Conservation (phyloP, 2,113 vertebrate genomes). For the Orycteropus afer region DNA sequence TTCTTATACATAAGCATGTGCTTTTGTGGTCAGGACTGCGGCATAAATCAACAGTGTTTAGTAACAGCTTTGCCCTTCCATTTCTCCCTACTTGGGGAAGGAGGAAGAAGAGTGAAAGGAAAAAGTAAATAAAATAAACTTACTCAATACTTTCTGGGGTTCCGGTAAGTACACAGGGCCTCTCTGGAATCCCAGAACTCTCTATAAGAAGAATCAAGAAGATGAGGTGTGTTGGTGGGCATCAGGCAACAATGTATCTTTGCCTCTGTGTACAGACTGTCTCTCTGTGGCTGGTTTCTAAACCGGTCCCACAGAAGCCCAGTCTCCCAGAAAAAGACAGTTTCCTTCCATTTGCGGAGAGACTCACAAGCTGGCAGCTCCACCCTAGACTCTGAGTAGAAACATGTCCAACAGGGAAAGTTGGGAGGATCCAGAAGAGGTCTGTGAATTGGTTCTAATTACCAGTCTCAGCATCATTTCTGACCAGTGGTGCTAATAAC, state of each 20-base stretch:
- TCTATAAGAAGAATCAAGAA: constrained; percentile 88
- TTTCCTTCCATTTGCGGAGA: background rate
- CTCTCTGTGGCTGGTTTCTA: constrained; percentile 19
- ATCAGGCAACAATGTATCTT: background rate
- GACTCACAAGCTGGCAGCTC: background rate
- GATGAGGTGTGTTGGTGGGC: constrained; percentile 71
- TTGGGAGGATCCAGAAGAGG: background rate
- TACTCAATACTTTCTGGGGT: constrained; percentile 98
- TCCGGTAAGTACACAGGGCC: constrained; percentile 97
- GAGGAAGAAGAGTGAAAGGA: constrained; percentile 81
- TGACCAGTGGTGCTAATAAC: background rate
- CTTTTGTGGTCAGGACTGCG: constrained; percentile 67
- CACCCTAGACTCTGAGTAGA: background rate
- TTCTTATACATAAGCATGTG: constrained; percentile 69
- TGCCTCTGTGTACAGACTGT: constrained; percentile 35
- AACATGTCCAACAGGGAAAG: background rate
- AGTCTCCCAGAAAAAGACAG: constrained; percentile 38
- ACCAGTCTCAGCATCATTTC: background rate
- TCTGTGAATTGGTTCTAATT: background rate
- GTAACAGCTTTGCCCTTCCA: constrained; percentile 64
- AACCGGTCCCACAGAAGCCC: constrained; percentile 39
- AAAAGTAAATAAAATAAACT: constrained; percentile 86
- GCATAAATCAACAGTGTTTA: constrained; percentile 71
- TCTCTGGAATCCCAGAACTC: constrained; percentile 97
- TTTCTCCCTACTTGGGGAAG: constrained; percentile 78